Conservation (phyloP, 2,888 invertebrate genomes). For the Drosophila basisetae region DNA sequence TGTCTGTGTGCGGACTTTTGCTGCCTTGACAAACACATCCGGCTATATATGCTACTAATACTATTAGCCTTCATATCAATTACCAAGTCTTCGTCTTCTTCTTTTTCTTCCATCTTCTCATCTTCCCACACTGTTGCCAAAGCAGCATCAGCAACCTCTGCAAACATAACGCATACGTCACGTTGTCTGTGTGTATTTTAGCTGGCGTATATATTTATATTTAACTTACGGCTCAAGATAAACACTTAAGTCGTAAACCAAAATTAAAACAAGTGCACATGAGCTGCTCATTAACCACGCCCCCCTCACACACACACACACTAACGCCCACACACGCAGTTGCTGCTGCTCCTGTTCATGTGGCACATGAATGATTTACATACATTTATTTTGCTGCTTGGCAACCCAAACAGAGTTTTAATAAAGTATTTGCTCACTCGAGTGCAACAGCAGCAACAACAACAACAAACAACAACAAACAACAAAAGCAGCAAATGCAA, state of each 20-base stretch:
- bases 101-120: not conserved
- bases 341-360: conserved; percentile 6
- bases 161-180: conserved; percentile 59
- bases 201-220: conserved; percentile 35
- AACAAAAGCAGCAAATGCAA: conserved; percentile 35
- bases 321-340: not conserved
- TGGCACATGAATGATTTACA: conserved; percentile 55
- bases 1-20: conserved; percentile 7
- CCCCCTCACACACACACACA: not conserved
- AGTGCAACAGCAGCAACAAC: conserved; percentile 61
- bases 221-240: conserved; percentile 52
- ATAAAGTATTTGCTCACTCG: conserved; percentile 78
- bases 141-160: not conserved
- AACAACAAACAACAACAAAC: conserved; percentile 28
- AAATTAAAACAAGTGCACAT: conserved; percentile 58
- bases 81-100: conserved; percentile 32
- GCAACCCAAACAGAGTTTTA: conserved; percentile 68
- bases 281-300: conserved; percentile 67
- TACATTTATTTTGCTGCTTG: conserved; percentile 29
- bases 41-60: conserved; percentile 51
- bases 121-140: conserved; percentile 2
- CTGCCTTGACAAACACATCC: conserved; percentile 48
- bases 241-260: conserved; percentile 66
- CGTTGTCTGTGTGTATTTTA: conserved; percentile 34
- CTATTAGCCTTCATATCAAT: conserved; percentile 62